Conservation (phyloP, 2,888 invertebrate genomes). For the Polia nebulosa region DNA sequence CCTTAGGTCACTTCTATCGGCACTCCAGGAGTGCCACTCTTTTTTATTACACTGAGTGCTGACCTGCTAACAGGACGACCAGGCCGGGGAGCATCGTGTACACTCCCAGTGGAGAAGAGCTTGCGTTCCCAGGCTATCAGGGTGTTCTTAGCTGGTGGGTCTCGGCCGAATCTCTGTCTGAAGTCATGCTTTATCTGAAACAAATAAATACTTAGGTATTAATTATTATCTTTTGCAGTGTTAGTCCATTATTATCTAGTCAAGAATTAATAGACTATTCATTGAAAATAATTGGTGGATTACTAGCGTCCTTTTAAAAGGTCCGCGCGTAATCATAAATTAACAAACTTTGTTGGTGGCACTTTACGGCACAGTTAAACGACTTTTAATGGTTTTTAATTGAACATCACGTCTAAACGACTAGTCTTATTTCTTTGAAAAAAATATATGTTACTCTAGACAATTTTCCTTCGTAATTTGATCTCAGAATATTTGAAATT, state of each 20-base stretch:
- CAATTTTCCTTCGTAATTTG: too few species aligned
- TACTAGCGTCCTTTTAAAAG: too few species aligned
- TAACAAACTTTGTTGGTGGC: too few species aligned
- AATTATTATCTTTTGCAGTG: not conserved
- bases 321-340: too few species aligned
- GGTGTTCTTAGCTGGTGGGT: conserved; percentile 82
- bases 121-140: conserved; percentile 82
- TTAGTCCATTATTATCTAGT: not conserved
- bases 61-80: conserved; percentile 80
- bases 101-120: conserved; percentile 81
- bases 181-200: conserved; percentile 83
- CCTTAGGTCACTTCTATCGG: too few species aligned
- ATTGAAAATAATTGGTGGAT: not conserved
- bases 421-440: too few species aligned
- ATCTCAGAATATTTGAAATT: too few species aligned
- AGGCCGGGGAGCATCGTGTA: conserved; percentile 81
- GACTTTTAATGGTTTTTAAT: too few species aligned
- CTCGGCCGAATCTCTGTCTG: conserved; percentile 79
- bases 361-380: too few species aligned
- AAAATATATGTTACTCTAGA: too few species aligned
- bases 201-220: conserved; percentile 11
- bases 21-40: too few species aligned
- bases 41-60: not conserved
- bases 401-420: too few species aligned
- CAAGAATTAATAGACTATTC: not conserved